Conservation (phyloP, 1,140 invertebrate genomes). For the Carcinoscorpius rotundicauda region DNA sequence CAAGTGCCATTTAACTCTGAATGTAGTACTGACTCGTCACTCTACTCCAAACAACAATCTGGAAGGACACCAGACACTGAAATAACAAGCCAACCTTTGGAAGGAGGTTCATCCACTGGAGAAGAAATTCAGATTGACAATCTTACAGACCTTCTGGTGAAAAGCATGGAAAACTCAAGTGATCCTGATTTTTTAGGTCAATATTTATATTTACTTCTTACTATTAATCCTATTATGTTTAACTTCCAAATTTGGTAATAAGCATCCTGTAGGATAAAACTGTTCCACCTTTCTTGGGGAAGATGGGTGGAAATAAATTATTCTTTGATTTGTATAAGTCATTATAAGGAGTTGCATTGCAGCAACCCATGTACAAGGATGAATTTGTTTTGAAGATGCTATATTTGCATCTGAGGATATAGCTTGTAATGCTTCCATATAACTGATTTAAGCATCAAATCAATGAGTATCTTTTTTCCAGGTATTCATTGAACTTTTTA, state of each 20-base stretch:
- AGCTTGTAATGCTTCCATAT: no score
- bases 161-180: constrained; percentile 56
- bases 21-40: constrained; percentile 39
- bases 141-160: constrained; percentile 69
- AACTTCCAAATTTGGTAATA: no score
- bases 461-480: no score
- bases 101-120: constrained; percentile 16
- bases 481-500: no score
- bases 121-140: constrained; percentile 56
- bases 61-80: constrained; percentile 33
- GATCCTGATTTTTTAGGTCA: constrained; percentile 63
- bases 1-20: constrained; percentile 51
- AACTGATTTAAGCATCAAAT: no score
- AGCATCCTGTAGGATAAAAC: neutral
- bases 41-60: constrained; percentile 41
- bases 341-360: no score
- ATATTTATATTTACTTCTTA: neutral
- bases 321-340: neutral
- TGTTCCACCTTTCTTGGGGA: no score
- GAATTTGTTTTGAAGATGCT: no score
- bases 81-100: constrained; percentile 24
- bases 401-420: no score
- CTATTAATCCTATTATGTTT: constrained; percentile 1
- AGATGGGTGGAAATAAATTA: no score
- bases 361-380: no score